Base-by-base conservation (phyloP, 2,888 invertebrate species). In the Heliconius cydno region DNA sequence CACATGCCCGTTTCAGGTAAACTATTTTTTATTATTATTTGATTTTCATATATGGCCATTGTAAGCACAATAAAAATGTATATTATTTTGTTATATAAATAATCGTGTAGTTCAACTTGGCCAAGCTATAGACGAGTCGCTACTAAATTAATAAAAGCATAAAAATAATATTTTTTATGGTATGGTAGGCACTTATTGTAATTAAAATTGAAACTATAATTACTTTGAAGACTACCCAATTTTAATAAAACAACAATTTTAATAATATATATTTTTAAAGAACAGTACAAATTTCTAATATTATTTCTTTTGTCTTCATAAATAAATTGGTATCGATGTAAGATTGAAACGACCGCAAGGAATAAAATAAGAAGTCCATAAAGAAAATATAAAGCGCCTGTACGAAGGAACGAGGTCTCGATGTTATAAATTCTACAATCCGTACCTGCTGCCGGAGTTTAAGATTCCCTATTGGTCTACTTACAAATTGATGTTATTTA, bases 1-100 rank as follows among this genome's bases (percentile, higher is more conserved):
- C 95, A 82, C 95, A 95, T 87, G 91, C 87, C 87, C 94, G 95
- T 90, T 95, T 95, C 91, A 94, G 94, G 95, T 94, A 87, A 79
- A 9, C 5, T 13, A 46, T 66, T 22, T 63, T 68, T 60, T 60
- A 0, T 7, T 52, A 19, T 6, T 19, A 52, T 52, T 19, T 52
- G 19, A 52, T 19, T 52, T 52, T 5, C 15, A 19, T 52, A 52
- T 19, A 5, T 6, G 1, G 15, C 46, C 46, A 1, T 19, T 52
- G 19, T 52, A 15, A 52, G 52, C 0, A 52, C 0, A 52, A 52
- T 19, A 46, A 15, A 46, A 46, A 12, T 46, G 41, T 46, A 46
- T 46, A 15, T 46, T 1, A 46, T 46, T 46, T 4, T 15, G 46
- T 46, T 15, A 1, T 5, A 46, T 46, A 15, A 0, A 46, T 15